Evolutionary conservation across 2,888 invertebrate species (phyloP), one percentile per base, ranked within the genome.

Genomic region (Cataglyphis livida): DNA sequence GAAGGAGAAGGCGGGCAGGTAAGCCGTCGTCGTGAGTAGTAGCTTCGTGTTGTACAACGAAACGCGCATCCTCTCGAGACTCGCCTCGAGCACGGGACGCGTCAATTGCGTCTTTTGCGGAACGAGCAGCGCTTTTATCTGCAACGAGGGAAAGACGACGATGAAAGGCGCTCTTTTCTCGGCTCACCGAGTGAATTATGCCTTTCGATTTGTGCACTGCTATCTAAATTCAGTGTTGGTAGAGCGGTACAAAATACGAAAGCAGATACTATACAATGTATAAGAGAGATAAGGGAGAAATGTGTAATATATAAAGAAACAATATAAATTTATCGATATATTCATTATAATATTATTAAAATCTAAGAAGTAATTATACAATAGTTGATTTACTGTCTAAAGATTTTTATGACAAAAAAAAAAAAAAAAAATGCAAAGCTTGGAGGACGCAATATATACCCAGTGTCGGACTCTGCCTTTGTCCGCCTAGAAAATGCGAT

Each of bases 1-100:
- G 18, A 97, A 95, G 15, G 96, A 83, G 4, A 97, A 95, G 93
- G 96, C 95, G 10, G 95, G 94, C 10, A 96, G 90, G 91, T 97
- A 95, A 0, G 97, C 97, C 3, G 96, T 95, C 48, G 93, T 95
- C 44, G 93, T 95, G 93, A 97, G 96, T 88, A 98, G 95, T 0
- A 96, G 96, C 66, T 95, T 95, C 65, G 97, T 94, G 94, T 97
- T 97, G 6, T 95, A 94, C 90, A 95, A 95, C 0, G 96, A 97
- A 2, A 96, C 95, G 9, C 95, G 95, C 25, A 97, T 91, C 0
- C 96, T 96, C 73, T 95, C 95, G 25, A 95, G 88, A 3, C 95
- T 88, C 62, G 84, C 87, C 82, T 88, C 82, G 81, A 84, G 85
- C 28, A 88, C 78, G 71, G 88, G 82, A 35, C 74, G 85, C 51